A percentile compares a stretch with the other conserved stretches of the same genome.
phyloP scores from a whole-genome alignment of 2,113 vertebrate genomes.

The Copsychus sechellarum region DNA sequence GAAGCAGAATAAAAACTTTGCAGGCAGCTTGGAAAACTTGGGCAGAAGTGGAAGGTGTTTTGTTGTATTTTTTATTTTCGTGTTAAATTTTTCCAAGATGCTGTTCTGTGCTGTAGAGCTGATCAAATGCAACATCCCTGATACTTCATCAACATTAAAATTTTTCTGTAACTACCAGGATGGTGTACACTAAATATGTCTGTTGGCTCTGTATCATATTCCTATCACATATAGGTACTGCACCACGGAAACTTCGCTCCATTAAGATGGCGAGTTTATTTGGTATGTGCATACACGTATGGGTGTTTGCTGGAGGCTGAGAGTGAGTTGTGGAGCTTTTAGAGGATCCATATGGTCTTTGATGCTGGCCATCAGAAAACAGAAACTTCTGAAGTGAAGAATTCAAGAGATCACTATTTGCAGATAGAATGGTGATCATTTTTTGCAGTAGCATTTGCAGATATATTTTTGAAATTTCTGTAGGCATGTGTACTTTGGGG shows the following conservation, averaged over 20 bases:
- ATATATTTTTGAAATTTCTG: conserved; percentile 27
- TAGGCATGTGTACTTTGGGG: conserved; percentile 32
- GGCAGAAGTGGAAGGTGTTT: neutral
- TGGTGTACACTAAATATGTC: neutral
- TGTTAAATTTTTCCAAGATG: neutral
- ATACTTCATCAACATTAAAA: neutral
- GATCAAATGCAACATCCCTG: neutral
- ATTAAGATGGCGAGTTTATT: neutral
- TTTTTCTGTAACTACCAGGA: neutral
- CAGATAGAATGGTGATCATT: neutral
- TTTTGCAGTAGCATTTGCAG: conserved; percentile 19
- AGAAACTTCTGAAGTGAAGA: conserved; percentile 19
- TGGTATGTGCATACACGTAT: neutral
- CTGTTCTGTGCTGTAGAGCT: neutral
- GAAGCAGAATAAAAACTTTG: neutral
- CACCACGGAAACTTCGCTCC: conserved; percentile 19
- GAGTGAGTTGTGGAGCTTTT: neutral
- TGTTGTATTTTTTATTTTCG: neutral
- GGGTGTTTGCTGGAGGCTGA: conserved; percentile 15
- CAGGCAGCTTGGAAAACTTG: neutral
- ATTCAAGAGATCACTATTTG: neutral
- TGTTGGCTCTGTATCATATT: conserved; percentile 24
- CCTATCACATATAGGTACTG: conserved; percentile 4
- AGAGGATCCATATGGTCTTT: conserved; percentile 19
- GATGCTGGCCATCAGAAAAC: conserved; percentile 33